These are phyloP conservation scores for Thaleichthys pacificus DNA, from an alignment of 2,797 vertebrate genomes.

Conservation along the genomic window DNA sequence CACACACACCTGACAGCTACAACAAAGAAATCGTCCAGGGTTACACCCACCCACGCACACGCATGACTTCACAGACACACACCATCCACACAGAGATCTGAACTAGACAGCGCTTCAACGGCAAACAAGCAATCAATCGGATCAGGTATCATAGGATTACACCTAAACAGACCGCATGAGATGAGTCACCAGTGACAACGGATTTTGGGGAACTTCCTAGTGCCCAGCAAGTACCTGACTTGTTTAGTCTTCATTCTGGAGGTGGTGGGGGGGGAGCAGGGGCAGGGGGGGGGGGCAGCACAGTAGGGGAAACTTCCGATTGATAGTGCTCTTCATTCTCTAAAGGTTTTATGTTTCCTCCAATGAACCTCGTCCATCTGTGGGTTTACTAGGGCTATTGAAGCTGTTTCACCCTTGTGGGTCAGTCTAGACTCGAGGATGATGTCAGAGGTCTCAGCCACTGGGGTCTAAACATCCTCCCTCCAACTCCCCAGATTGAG, in stretches of 20 bases:
- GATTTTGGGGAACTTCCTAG: constrained; percentile 12
- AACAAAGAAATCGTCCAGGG: constrained; percentile 44
- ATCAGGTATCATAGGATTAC: not conserved
- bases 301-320: not conserved
- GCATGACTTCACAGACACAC: not conserved
- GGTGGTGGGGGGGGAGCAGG: not conserved
- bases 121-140: not conserved
- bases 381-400: constrained; percentile 10
- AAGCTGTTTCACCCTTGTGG: constrained; percentile 25
- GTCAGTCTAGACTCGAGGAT: constrained; percentile 4
- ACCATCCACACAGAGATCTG: not conserved
- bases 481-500: not conserved
- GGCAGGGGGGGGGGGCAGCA: not conserved
- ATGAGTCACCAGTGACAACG: not conserved
- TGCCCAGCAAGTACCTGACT: constrained; percentile 1
- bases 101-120: not conserved
- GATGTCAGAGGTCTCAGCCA: constrained; percentile 6
- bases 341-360: constrained; percentile 19
- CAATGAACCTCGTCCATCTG: not conserved
- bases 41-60: constrained; percentile 20
- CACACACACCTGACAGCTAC: constrained; percentile 45
- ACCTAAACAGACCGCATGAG: not conserved
- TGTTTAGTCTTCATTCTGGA: constrained; percentile 8
- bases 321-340: constrained; percentile 36
- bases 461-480: constrained; percentile 4